Percentiles rank a stretch among this genome's conserved stretches.
Evolutionary conservation across 2,888 invertebrate species (phyloP).

Genomic region (Phyllotreta cruciferae): DNA sequence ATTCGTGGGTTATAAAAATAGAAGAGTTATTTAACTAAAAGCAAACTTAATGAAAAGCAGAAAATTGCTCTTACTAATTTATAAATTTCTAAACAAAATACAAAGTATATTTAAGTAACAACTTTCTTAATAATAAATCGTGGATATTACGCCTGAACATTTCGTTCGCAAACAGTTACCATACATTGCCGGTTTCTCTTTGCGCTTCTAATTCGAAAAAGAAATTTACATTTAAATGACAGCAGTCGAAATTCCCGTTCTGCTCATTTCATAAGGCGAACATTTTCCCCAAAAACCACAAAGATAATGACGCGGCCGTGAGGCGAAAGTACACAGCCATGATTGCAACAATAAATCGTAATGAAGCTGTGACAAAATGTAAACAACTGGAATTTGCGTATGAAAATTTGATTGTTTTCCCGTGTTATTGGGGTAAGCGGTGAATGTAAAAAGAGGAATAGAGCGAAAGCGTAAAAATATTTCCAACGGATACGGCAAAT

Average conservation of each 20-base stretch:
- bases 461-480: constrained; percentile 9
- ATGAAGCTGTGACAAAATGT: constrained; percentile 31
- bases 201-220: neutral
- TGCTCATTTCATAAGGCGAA: constrained; percentile 24
- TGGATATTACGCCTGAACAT: too few relatives aligned
- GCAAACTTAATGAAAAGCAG: too few relatives aligned
- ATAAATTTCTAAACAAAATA: too few relatives aligned
- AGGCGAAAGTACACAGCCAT: constrained; percentile 21
- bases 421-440: constrained; percentile 26
- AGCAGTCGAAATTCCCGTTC: constrained; percentile 17
- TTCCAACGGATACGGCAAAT: constrained; percentile 16
- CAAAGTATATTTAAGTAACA: too few relatives aligned
- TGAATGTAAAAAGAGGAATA: constrained; percentile 18
- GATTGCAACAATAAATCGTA: constrained; percentile 31
- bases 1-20: constrained; percentile 5
- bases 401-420: constrained; percentile 29
- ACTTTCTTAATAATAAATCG: too few relatives aligned
- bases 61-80: too few relatives aligned
- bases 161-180: too few relatives aligned
- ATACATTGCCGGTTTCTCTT: too few relatives aligned
- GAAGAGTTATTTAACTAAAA: too few relatives aligned
- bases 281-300: constrained; percentile 21
- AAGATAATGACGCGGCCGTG: constrained; percentile 15
- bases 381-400: constrained; percentile 29
- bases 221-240: constrained; percentile 27